Percentiles rank a stretch among this genome's conserved stretches.
Evolutionary conservation across 2,113 vertebrate species (phyloP).

Genomic region (Hemiprocne comata): DNA sequence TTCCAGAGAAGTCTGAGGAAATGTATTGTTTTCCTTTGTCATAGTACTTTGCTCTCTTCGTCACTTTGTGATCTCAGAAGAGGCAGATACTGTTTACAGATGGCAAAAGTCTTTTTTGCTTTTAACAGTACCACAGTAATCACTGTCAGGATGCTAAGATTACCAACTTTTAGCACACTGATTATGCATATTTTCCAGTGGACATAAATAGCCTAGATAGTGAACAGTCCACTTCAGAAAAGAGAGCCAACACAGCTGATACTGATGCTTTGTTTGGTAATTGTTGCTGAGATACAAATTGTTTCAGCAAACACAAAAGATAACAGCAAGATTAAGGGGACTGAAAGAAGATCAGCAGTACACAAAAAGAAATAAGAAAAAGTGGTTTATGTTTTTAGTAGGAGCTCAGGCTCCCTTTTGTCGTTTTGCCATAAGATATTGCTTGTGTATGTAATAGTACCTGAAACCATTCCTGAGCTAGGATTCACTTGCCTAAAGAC

Average conservation of each 20-base stretch:
- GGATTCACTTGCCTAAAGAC: not conserved
- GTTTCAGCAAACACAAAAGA: slow-evolving; percentile 51
- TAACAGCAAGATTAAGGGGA: slow-evolving; percentile 30
- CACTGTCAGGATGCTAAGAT: slow-evolving; percentile 9
- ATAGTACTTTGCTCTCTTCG: not conserved
- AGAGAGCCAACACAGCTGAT: slow-evolving; percentile 58
- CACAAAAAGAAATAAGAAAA: not conserved
- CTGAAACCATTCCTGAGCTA: not conserved
- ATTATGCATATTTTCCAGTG: slow-evolving; percentile 53
- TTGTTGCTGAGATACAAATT: slow-evolving; percentile 60
- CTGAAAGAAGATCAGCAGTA: slow-evolving; percentile 15
- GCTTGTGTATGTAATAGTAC: not conserved
- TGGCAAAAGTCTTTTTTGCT: not conserved
- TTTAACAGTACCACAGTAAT: not conserved
- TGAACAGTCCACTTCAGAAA: slow-evolving; percentile 41
- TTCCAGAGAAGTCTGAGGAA: not conserved
- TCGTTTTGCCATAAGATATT: not conserved
- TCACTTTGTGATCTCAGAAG: not conserved
- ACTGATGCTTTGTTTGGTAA: slow-evolving; percentile 47
- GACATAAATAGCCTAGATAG: slow-evolving; percentile 19
- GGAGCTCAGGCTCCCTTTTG: not conserved
- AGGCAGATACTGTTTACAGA: not conserved
- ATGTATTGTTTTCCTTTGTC: not conserved
- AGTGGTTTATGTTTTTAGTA: not conserved
- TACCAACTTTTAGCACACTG: not conserved